Base-by-base conservation (phyloP, 2,113 vertebrate genomes). In the Tachysurus fulvidraco region DNA sequence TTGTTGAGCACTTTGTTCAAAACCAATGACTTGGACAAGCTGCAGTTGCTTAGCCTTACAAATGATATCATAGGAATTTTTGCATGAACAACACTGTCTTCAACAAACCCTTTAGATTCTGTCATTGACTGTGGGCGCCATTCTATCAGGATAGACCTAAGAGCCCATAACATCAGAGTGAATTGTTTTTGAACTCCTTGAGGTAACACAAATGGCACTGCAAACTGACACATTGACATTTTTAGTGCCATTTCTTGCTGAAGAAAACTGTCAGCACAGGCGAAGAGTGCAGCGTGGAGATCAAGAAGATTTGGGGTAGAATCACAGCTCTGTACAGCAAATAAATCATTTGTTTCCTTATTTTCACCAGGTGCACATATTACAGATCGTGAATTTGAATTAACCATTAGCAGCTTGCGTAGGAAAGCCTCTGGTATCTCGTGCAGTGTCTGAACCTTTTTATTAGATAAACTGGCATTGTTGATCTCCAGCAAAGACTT, bases 141-240 rank as follows among this genome's bases (percentile, higher is more conserved):
- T 21, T 91, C 90, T 88, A 92, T 92, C 65, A 94, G 81, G 12
- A 95, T 91, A 46, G 88, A 92, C 30, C 91, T 91, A 90, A 96
- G 86, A 67, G 93, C 94, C 87, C 92, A 94, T 7, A 95, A 87
- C 94, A 96, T 92, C 36, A 94, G 86, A 21, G 92, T 93, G 87
- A 85, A 91, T 73, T 90, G 93, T 84, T 89, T 89, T 9, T 86
- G 90, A 14, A 91, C 88, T 0, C 82, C 80, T 64, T 89, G 83
- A 16, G 95, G 95, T 62, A 95, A 87, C 16, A 96, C 62, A 28
- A 96, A 89, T 13, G 95, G 96, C 25, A 96, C 88, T n/a, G 95
- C 91, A 90, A 96, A 88, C 87, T 87, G 93, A n/a, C 96, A 96
- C 9, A 91, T 89, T 23, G 93, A 91, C 95, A 96, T 95, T 81